Conservation (phyloP, 2,888 invertebrate genomes). For the Hydropsyche betteni region DNA sequence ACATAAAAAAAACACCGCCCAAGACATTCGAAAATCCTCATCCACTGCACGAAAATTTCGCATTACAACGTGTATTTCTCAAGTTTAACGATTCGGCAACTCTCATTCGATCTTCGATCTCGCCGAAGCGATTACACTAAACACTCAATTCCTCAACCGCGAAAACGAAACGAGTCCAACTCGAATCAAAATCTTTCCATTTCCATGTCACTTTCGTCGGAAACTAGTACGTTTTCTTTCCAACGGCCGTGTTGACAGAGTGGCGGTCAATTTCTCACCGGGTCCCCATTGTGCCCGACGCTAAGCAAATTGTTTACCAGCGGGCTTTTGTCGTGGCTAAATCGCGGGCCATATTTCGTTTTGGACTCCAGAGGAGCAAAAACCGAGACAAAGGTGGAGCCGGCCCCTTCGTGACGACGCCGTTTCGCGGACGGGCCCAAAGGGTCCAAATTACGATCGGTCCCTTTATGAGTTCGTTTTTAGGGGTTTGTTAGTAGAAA, state of each 20-base stretch:
- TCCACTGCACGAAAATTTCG: too few species aligned
- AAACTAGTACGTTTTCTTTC: not conserved
- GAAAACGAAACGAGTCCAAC: too few species aligned
- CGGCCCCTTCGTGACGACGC: slow-evolving; percentile 5
- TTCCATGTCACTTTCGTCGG: too few species aligned
- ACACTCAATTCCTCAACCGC: too few species aligned
- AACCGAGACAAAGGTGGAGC: slow-evolving; percentile 31
- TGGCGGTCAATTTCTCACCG: slow-evolving; percentile 32
- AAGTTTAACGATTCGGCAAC: too few species aligned
- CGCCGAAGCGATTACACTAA: too few species aligned
- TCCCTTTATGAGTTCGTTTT: not conserved
- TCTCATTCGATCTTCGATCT: too few species aligned
- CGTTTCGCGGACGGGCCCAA: not conserved
- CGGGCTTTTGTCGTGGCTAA: slow-evolving; percentile 34
- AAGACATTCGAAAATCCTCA: too few species aligned
- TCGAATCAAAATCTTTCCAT: too few species aligned
- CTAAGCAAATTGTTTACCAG: slow-evolving; percentile 41
- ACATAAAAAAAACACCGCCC: too few species aligned
- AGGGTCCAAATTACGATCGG: not conserved
- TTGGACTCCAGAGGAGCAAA: slow-evolving; percentile 18
- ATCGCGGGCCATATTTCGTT: slow-evolving; percentile 36
- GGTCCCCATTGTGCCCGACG: slow-evolving; percentile 24
- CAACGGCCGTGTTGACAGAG: slow-evolving; percentile 24
- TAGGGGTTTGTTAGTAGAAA: too few species aligned
- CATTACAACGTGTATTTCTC: too few species aligned